phyloP scores from a whole-genome alignment of 2,113 vertebrate genomes.

The Perognathus longimembris region DNA sequence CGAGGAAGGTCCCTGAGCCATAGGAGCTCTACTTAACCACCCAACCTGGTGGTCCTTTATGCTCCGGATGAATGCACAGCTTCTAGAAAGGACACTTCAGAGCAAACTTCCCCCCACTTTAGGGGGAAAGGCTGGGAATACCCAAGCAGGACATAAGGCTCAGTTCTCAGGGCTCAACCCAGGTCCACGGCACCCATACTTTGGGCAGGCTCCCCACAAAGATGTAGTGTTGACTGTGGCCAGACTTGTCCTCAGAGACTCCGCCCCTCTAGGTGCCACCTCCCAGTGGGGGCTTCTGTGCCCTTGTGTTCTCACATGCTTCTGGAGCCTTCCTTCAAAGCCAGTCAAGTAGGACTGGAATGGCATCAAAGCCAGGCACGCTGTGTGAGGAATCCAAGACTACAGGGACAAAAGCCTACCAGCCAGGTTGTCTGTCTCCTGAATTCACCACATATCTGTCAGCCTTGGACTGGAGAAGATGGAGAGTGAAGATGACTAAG shows the following conservation, averaged over 20 bases:
- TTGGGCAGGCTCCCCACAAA: not conserved
- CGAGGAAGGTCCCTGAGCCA: not conserved
- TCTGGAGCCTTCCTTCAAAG: not conserved
- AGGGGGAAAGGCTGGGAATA: not conserved
- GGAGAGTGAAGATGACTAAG: not conserved
- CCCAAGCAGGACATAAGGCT: not conserved
- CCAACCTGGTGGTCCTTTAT: too few species aligned
- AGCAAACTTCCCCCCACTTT: not conserved
- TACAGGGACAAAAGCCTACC: not conserved
- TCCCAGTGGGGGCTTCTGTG: not conserved
- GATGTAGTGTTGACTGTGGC: not conserved
- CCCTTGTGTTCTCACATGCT: not conserved
- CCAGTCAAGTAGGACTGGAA: not conserved
- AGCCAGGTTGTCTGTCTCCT: not conserved
- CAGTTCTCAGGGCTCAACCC: not conserved
- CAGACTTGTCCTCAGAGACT: not conserved
- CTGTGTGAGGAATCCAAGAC: not conserved
- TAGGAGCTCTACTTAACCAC: not conserved
- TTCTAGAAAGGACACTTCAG: not conserved
- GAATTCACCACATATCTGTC: not conserved
- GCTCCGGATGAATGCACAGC: not conserved
- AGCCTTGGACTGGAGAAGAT: not conserved
- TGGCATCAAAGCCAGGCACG: not conserved
- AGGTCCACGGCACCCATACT: accelerated
- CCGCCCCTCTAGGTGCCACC: not conserved